Evolutionary conservation across 2,113 vertebrate species (phyloP).

Genomic region (Parotia lawesii): DNA sequence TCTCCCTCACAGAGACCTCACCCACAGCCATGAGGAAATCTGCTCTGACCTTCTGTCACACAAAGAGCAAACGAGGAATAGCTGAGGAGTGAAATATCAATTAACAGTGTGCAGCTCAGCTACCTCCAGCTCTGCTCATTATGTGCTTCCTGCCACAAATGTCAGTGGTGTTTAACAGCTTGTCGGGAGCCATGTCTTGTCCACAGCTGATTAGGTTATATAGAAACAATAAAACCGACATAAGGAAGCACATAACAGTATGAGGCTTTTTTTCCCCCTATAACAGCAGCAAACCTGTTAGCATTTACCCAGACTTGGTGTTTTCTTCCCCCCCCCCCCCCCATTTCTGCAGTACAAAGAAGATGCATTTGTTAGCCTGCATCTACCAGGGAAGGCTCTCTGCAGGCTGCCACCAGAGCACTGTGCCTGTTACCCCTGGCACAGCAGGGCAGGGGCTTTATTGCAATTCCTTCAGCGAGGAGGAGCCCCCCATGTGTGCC

Average conservation of each 20-base stretch:
- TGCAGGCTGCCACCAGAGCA: not conserved
- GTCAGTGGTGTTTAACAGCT: slow-evolving; percentile 20
- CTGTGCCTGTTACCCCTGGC: not conserved
- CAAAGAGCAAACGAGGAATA: not conserved
- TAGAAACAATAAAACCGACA: not conserved
- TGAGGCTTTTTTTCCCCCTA: not conserved
- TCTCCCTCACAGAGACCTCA: not conserved
- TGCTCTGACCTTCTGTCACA: slow-evolving; percentile 6
- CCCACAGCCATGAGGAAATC: not conserved
- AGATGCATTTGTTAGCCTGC: not conserved
- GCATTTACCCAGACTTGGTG: not conserved
- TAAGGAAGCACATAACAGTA: not conserved
- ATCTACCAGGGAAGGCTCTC: not conserved
- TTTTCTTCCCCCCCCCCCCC: too few species aligned
- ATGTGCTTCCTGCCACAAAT: slow-evolving; percentile 17
- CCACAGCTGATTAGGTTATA: not conserved
- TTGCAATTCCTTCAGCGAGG: not conserved
- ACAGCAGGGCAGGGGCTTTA: not conserved
- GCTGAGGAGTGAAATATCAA: slow-evolving; percentile 1
- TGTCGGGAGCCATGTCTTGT: not conserved
- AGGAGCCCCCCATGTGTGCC: not conserved
- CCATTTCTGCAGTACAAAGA: not conserved
- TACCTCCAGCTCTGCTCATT: not conserved
- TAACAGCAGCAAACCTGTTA: not conserved
- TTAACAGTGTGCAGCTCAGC: not conserved